Conservation (phyloP, 2,113 vertebrate species). For the Myiozetetes cayanensis region DNA sequence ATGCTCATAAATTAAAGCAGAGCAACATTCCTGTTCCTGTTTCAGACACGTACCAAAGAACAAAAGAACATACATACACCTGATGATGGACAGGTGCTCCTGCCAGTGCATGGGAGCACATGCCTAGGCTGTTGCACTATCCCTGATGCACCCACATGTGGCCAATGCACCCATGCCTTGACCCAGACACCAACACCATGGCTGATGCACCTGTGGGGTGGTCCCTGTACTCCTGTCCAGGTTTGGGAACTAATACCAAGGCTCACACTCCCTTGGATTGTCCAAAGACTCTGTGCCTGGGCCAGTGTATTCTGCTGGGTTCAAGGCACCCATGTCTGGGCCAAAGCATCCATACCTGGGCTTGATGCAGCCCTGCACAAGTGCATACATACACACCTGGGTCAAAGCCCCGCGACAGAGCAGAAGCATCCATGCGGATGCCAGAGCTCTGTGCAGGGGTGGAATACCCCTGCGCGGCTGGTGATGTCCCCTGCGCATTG, state of each 20-base stretch:
- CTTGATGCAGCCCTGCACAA: not conserved
- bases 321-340: fast-evolving
- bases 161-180: fast-evolving
- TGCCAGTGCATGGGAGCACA: not conserved
- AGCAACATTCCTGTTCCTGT: not conserved
- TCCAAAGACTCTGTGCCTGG: not conserved
- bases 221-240: not conserved
- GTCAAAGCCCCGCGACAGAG: fast-evolving
- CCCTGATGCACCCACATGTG: fast-evolving
- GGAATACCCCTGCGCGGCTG: not conserved
- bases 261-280: not conserved
- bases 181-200: fast-evolving
- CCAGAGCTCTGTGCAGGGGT: not conserved
- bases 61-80: not conserved
- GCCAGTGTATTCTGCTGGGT: fast-evolving
- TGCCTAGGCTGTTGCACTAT: not conserved
- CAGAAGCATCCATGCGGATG: not conserved
- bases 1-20: not conserved
- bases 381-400: not conserved
- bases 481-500: not conserved
- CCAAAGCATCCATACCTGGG: not conserved
- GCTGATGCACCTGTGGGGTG: not conserved
- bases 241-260: fast-evolving
- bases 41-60: not conserved
- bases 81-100: not conserved